A percentile compares a stretch with the other conserved stretches of the same genome.
These are phyloP conservation scores for Sinonovacula constricta DNA, from an alignment of 1,140 invertebrate species.

Conservation along the genomic window DNA sequence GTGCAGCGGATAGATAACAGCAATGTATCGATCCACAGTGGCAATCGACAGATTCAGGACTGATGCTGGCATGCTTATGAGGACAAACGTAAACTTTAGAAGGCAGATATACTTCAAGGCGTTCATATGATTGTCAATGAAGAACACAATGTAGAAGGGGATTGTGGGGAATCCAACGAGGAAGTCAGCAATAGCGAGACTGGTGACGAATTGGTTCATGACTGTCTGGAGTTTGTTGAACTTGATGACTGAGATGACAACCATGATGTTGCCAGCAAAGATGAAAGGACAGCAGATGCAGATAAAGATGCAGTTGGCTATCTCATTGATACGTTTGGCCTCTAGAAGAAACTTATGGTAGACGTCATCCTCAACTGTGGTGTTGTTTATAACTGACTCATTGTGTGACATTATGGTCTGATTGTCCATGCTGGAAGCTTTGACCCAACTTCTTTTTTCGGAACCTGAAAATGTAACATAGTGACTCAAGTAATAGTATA, in stretches of 20 bases:
- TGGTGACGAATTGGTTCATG: conserved; percentile 3
- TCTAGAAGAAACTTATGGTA: no score
- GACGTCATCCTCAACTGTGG: no score
- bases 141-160: background rate
- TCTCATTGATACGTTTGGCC: background rate
- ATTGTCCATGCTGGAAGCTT: no score
- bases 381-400: no score
- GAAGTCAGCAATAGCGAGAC: background rate
- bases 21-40: background rate
- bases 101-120: background rate
- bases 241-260: background rate
- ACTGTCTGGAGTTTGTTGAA: conserved; percentile 1
- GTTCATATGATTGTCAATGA: background rate
- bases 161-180: background rate
- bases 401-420: no score
- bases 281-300: background rate
- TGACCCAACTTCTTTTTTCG: no score
- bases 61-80: background rate
- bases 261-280: background rate
- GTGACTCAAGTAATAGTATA: no score
- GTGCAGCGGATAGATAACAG: conserved; percentile 7
- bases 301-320: background rate
- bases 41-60: background rate
- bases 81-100: background rate
- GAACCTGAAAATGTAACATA: no score